Conservation (phyloP, 2,113 vertebrate genomes). For the Prionailurus viverrinus region DNA sequence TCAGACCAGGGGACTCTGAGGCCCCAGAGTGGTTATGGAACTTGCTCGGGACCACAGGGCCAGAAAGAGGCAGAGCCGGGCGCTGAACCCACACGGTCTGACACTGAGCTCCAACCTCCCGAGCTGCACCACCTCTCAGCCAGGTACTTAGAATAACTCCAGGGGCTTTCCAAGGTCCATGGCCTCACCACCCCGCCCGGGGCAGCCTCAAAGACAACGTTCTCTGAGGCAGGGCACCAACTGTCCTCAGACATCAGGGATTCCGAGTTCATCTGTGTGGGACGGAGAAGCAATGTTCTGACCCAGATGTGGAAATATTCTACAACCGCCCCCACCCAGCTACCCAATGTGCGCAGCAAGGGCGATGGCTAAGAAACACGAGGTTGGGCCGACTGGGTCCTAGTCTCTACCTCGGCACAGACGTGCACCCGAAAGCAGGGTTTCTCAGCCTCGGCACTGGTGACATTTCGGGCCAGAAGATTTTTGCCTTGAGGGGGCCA, state of each 20-base stretch:
- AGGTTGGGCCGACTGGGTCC: neutral
- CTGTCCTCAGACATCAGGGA: neutral
- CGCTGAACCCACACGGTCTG: neutral
- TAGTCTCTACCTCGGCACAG: neutral
- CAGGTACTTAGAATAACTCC: neutral
- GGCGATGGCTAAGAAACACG: neutral
- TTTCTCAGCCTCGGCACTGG: neutral
- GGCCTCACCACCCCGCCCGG: neutral
- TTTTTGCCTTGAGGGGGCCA: neutral
- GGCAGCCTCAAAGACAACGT: neutral
- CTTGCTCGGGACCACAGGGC: neutral
- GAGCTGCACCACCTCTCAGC: neutral
- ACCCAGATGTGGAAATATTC: neutral
- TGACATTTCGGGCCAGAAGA: no score
- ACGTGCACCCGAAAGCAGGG: rapidly evolving
- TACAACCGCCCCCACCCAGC: neutral
- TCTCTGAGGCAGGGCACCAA: neutral
- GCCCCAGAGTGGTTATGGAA: neutral
- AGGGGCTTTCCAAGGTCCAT: neutral
- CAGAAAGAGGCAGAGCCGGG: neutral
- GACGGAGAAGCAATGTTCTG: neutral
- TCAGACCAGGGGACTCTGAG: neutral
- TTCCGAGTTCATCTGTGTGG: neutral
- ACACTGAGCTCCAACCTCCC: neutral
- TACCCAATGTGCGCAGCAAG: neutral